Evolutionary conservation across 2,113 vertebrate genomes (phyloP).

Genomic region (Bubo blakistoni): DNA sequence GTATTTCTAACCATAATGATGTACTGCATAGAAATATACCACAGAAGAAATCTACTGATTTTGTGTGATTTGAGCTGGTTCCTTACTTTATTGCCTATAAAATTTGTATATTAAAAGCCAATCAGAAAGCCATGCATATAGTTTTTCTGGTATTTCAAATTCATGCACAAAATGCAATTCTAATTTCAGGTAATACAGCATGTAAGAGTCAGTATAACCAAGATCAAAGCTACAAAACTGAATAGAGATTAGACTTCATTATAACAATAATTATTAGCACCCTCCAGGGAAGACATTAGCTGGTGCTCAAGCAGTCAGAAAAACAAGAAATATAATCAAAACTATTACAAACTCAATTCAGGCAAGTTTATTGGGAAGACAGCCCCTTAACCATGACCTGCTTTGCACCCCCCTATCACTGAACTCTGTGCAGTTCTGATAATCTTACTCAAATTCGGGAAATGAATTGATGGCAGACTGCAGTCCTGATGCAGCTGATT

Average conservation of each 20-base stretch:
- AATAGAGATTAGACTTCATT: neutral
- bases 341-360: neutral
- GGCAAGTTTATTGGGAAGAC: neutral
- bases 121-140: neutral
- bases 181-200: neutral
- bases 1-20: neutral
- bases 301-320: neutral
- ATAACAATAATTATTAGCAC: neutral
- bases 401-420: neutral
- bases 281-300: neutral
- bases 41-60: neutral
- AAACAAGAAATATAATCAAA: neutral
- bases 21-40: neutral
- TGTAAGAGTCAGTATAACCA: neutral
- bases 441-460: neutral
- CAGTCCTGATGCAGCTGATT: neutral
- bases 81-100: neutral
- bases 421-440: neutral
- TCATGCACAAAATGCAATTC: neutral
- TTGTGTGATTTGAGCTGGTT: neutral
- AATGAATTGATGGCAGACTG: neutral
- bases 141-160: neutral
- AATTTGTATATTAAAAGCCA: neutral
- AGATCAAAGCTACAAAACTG: constrained; percentile 12
- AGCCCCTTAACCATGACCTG: neutral